These are phyloP conservation scores for Mythimna albipuncta DNA, from an alignment of 2,888 invertebrate species.

Conservation along the genomic window DNA sequence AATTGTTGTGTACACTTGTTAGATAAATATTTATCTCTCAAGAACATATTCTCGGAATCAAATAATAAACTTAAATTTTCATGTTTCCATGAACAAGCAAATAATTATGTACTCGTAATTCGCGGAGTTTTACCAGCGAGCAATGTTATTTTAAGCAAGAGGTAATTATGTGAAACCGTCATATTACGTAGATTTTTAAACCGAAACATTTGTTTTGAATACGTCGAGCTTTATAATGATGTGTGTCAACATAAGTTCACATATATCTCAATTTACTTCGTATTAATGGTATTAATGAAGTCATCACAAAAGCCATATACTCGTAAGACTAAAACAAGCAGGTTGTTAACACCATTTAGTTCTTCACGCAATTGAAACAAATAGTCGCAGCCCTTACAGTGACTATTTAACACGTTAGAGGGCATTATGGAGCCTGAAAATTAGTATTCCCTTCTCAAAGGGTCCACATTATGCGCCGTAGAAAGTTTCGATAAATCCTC, in stretches of 20 bases:
- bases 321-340: conserved; percentile 9
- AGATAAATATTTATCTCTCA: background rate
- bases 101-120: conserved; percentile 86
- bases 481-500: conserved; percentile 69
- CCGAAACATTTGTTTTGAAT: background rate
- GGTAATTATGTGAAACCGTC: conserved; percentile 12
- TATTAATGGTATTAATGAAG: conserved; percentile 45
- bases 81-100: background rate
- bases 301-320: conserved; percentile 5
- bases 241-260: background rate
- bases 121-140: conserved; percentile 84
- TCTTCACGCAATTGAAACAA: conserved; percentile 59
- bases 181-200: background rate
- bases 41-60: background rate
- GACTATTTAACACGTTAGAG: conserved; percentile 61
- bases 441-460: conserved; percentile 63
- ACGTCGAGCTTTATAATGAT: background rate
- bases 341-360: conserved; percentile 36
- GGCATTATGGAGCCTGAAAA: conserved; percentile 56
- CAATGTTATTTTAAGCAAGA: conserved; percentile 50
- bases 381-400: conserved; percentile 46
- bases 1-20: background rate
- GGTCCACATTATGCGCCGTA: conserved; percentile 55
- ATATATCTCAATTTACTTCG: background rate
- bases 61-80: conserved; percentile 16